Base-by-base conservation (phyloP, 2,113 vertebrate genomes). In the Ammodytes dubius region DNA sequence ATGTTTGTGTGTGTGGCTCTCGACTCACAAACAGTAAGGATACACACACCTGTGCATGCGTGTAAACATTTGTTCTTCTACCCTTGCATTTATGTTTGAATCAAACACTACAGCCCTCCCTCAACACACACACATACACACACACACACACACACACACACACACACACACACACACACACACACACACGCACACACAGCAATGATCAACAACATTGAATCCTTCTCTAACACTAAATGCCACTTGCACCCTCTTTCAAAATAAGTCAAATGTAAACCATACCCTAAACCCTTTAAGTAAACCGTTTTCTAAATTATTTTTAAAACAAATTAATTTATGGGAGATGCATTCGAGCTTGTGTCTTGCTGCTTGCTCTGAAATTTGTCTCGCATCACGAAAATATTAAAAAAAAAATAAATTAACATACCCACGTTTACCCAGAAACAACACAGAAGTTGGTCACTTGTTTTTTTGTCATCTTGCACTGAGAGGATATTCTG, bases 51-150 rank as follows among this genome's bases (percentile, higher is more conserved):
- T 77, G 70, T 61, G 75, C 61, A 74, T 63, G 68, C 45, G 39
- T 80, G 9, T 83, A 83, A 89, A 88, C 78, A 84, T 59, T 88
- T 85, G 66, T 77, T 77, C 53, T 81, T 71, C 43, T 53, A 45
- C 45, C 61, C 74, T 67, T 70, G 73, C 59, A 84, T 78, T 83
- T 65, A 78, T 72, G 68, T 81, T 53, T 13, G 40, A 86, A 78
- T 78, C 17, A 63, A 85, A 61, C 43, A 54, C 46, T 53, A 57
- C 61, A 72, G 67, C 37, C 45, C 58, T 37, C 39, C 50, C 47
- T 3, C 60, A 7, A 66, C 50, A 58, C 42, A 4, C 27, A 27
- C 27, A 27, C 42, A 4, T 2, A 27, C 27, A 27, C 27, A 27
- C 27, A 27, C 27, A 27, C 27, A 27, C 27, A 27, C 27, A 27